phyloP scores from a whole-genome alignment of 2,888 invertebrate genomes.

The Acanthosepion esculentum region DNA sequence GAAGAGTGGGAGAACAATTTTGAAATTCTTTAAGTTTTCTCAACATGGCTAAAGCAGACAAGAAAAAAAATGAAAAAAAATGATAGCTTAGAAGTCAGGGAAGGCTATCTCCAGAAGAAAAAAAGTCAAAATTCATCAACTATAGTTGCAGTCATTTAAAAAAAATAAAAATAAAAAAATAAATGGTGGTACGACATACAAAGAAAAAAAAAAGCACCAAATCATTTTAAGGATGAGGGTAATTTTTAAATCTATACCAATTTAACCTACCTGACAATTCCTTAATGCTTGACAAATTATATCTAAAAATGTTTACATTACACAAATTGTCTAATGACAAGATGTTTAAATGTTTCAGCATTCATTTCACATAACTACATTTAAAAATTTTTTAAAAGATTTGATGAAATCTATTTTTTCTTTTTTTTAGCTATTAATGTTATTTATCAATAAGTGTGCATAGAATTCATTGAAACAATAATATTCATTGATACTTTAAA shows the following conservation, averaged over 20 bases:
- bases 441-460: too few relatives aligned
- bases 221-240: too few relatives aligned
- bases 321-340: neutral
- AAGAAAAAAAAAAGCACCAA: too few relatives aligned
- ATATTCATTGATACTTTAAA: too few relatives aligned
- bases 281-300: neutral
- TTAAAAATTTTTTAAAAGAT: too few relatives aligned
- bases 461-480: too few relatives aligned
- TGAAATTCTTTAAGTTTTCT: neutral
- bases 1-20: neutral
- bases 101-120: neutral
- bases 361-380: neutral
- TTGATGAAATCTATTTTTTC: too few relatives aligned
- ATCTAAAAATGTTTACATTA: neutral
- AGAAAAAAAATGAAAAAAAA: neutral
- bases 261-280: neutral
- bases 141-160: neutral
- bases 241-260: neutral
- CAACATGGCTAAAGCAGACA: neutral
- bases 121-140: neutral
- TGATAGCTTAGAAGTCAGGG: neutral
- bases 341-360: neutral
- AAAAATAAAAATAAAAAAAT: too few relatives aligned
- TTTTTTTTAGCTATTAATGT: too few relatives aligned
- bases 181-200: too few relatives aligned